Base-by-base conservation (phyloP, 2,797 vertebrate genomes). In the Agapornis canus region DNA sequence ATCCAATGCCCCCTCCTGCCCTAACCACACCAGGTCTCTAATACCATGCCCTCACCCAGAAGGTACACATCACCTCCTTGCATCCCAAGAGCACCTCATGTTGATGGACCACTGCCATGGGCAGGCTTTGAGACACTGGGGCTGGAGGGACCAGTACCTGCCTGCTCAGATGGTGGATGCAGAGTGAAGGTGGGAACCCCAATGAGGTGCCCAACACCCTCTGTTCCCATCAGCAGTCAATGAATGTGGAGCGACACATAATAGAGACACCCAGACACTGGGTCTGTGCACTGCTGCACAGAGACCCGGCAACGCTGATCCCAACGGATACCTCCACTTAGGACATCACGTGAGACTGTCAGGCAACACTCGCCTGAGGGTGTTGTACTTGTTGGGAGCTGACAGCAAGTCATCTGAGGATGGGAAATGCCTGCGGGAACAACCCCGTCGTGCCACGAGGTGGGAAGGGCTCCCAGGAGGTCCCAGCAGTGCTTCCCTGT, bases 241-340 rank as follows among this genome's bases (percentile, higher is more conserved):
- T 26, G 43, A 71, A 56, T 0, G 0, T 45, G 35, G 83, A 86
- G 52, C 2, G 1, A 13, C 0, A 0, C 32, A 49, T 57, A 66
- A 52, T 1, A 11, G 60, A 69, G 82, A 23, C 0, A 0, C 27
- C 32, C 13, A 1, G 43, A 35, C 43, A 10, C 2, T 4, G 27
- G 42, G 13, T 40, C 39, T 26, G 51, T 13, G 68, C 14, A 0
- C 7, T 22, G 66, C 66, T 26, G 51, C 3, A 2, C 68, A n/a
- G 71, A 27, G 29, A 68, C 13, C 23, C 0, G 0, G 47, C 59
- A 14, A 51, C 10, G 69, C 37, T 6, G 10, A 61, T 39, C 60
- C 61, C 27, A 4, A 1, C 0, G 1, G 75, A 66, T 63, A 19
- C 57, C 29, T 59, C 71, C 79, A 32, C 54, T 77, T 27, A 39